These are phyloP conservation scores for Garra rufa DNA, from an alignment of 2,113 vertebrate species.

Conservation along the genomic window DNA sequence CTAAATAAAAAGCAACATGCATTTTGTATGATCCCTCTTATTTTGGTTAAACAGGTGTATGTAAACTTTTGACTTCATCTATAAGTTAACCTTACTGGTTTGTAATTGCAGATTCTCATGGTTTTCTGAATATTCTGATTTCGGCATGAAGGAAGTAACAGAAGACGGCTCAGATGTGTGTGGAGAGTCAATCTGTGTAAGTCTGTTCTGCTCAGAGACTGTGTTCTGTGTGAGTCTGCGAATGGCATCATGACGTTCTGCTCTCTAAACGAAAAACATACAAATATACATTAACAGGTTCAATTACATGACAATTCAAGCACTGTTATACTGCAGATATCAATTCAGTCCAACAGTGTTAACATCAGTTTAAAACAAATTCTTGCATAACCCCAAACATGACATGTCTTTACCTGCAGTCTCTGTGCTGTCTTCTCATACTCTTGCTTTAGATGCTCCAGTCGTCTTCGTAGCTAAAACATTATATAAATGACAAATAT, in stretches of 20 bases:
- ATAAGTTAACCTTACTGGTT: slow-evolving; percentile 17
- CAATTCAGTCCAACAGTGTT: neutral
- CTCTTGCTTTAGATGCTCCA: slow-evolving; percentile 69
- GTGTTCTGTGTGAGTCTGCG: slow-evolving; percentile 62
- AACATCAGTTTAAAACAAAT: neutral
- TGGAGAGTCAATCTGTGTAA: slow-evolving; percentile 41
- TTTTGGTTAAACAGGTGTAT: too few species aligned
- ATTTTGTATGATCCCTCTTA: too few species aligned
- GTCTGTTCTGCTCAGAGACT: slow-evolving; percentile 56
- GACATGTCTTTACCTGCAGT: slow-evolving; percentile 64
- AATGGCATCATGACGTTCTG: slow-evolving; percentile 66
- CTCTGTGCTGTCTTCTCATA: slow-evolving; percentile 70
- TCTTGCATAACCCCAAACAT: neutral
- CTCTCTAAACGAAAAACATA: slow-evolving; percentile 64
- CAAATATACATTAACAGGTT: neutral
- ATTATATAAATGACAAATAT: neutral
- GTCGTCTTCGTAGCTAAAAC: slow-evolving; percentile 67
- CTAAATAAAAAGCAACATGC: too few species aligned
- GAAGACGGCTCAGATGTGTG: neutral
- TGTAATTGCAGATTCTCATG: neutral
- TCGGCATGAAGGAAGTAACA: neutral
- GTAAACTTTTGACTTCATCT: too few species aligned
- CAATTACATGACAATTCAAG: neutral
- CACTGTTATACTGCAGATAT: neutral
- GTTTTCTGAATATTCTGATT: neutral